A percentile compares a stretch with the other conserved stretches of the same genome.
Evolutionary conservation across 23 tunicate genomes (phyloP).

Genomic region (Ciona savignyi): DNA sequence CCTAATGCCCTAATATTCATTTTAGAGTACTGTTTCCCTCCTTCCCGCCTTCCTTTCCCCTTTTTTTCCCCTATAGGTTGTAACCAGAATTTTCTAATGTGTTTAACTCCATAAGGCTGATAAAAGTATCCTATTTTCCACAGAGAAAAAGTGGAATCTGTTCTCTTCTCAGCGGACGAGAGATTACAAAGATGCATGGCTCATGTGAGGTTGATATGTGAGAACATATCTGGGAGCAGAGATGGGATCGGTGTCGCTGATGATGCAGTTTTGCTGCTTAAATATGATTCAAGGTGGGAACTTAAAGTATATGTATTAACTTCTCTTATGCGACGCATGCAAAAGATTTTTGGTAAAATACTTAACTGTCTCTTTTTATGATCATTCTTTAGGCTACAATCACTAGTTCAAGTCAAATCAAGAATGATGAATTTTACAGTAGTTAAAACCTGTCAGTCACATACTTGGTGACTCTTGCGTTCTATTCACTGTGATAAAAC

Average conservation of each 20-base stretch:
- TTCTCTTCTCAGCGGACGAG: slow-evolving; percentile 43
- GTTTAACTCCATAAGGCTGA: neutral
- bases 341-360: neutral
- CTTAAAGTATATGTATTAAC: neutral
- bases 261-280: slow-evolving; percentile 47
- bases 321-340: neutral
- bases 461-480: no score
- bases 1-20: no score
- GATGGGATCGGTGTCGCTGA: slow-evolving; percentile 80
- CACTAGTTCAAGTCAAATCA: neutral
- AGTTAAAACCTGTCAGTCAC: no score
- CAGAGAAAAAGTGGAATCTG: slow-evolving; percentile 15
- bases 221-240: slow-evolving; percentile 75
- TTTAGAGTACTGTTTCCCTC: no score
- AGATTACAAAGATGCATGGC: slow-evolving; percentile 46
- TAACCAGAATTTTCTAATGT: neutral
- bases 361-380: neutral
- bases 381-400: neutral
- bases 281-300: slow-evolving; percentile 56
- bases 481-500: no score
- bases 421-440: neutral
- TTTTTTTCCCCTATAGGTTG: neutral
- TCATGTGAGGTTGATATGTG: slow-evolving; percentile 52
- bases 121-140: slow-evolving; percentile 16
- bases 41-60: no score